Percentiles rank a stretch among this genome's conserved stretches.
phyloP scores from a whole-genome alignment of 1,140 invertebrate genomes.

The Pseudomyrmex gracilis region DNA sequence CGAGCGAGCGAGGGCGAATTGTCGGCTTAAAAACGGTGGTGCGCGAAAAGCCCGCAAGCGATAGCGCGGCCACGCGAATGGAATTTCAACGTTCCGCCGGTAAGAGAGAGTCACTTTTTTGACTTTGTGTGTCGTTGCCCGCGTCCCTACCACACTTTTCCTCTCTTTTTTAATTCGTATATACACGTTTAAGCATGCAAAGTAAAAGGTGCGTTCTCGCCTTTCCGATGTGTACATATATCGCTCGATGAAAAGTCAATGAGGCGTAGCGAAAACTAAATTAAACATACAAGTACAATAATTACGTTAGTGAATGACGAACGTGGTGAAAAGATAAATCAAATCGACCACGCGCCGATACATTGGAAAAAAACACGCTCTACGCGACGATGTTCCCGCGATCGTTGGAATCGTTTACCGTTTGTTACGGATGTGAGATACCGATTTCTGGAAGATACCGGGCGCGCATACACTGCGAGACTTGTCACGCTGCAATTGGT shows the following conservation, averaged over 20 bases:
- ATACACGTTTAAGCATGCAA: conserved; percentile 26
- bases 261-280: not conserved
- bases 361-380: conserved; percentile 1
- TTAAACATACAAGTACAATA: not conserved
- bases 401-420: conserved; percentile 7
- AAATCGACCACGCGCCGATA: not conserved
- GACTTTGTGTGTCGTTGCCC: conserved; percentile 50
- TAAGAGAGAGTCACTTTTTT: conserved; percentile 53
- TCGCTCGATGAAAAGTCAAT: conserved; percentile 45
- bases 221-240: not conserved
- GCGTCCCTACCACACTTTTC: conserved; percentile 37
- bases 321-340: not conserved
- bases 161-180: not conserved
- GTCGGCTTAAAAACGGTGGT: conserved; percentile 68
- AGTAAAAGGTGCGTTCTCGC: conserved; percentile 45
- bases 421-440: not conserved
- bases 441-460: not conserved
- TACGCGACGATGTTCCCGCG: not conserved
- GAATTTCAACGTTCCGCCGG: conserved; percentile 61
- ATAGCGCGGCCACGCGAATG: conserved; percentile 61
- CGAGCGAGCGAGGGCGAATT: conserved; percentile 62
- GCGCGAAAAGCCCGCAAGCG: conserved; percentile 48
- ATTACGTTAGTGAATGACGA: not conserved
- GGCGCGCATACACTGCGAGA: not conserved
- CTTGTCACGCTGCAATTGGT: conserved; percentile 36